Conservation (phyloP, 2,888 invertebrate species). For the Lingula anatina region DNA sequence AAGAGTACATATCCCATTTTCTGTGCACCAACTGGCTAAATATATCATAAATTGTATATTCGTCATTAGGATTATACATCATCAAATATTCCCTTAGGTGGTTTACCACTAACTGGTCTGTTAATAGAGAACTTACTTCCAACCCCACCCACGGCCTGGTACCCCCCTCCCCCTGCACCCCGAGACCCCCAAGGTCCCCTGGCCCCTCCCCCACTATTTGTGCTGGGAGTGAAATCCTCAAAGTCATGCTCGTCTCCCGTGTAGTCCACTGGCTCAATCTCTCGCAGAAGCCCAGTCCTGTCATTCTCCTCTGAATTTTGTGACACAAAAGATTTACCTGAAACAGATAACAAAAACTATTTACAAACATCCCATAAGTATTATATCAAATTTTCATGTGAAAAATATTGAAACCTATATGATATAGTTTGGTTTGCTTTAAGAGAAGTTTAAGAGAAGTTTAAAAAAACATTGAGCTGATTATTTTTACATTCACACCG, state of each 20-base stretch:
- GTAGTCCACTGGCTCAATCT: constrained; percentile 63
- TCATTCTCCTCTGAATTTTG: constrained; percentile 66
- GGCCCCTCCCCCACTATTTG: constrained; percentile 4
- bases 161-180: not conserved
- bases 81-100: constrained; percentile 41
- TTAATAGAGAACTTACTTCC: too few species aligned
- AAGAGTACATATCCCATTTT: too few species aligned
- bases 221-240: constrained; percentile 12
- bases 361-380: too few species aligned
- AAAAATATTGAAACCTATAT: too few species aligned
- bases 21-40: too few species aligned
- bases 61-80: constrained; percentile 26
- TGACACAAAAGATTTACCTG: constrained; percentile 33
- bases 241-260: constrained; percentile 25
- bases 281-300: constrained; percentile 71
- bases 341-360: not conserved
- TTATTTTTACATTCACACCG: too few species aligned
- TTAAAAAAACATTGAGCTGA: too few species aligned
- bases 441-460: too few species aligned
- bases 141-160: constrained; percentile 11
- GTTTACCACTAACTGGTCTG: constrained; percentile 10
- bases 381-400: too few species aligned
- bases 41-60: not conserved
- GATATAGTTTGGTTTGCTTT: too few species aligned
- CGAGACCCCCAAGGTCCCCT: constrained; percentile 24